These are phyloP conservation scores for Ailurus styani DNA, from an alignment of 2,113 vertebrate species.

Conservation along the genomic window DNA sequence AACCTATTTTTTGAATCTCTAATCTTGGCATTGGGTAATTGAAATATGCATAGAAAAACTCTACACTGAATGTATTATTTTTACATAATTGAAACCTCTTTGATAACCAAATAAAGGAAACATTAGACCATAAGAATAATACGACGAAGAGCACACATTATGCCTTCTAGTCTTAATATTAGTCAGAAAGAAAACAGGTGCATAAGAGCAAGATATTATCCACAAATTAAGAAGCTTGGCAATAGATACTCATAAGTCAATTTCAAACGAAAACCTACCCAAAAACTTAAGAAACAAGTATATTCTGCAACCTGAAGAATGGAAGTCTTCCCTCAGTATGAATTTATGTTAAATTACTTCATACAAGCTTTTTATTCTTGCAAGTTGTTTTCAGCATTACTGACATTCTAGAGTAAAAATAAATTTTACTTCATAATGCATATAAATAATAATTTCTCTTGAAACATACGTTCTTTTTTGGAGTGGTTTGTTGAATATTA, in stretches of 20 bases:
- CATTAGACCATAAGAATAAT: conserved; percentile 5
- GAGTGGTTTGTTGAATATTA: background rate
- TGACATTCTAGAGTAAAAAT: background rate
- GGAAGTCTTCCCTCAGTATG: background rate
- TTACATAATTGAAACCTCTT: background rate
- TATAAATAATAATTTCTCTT: background rate
- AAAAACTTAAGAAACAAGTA: background rate
- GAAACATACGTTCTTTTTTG: background rate
- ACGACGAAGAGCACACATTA: background rate
- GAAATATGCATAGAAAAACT: background rate
- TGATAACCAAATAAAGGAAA: conserved; percentile 31
- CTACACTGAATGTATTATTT: conserved; percentile 9
- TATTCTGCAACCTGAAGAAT: background rate
- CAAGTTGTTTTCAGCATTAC: background rate
- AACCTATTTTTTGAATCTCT: background rate
- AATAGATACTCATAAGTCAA: background rate
- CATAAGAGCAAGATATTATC: background rate
- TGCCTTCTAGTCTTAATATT: background rate
- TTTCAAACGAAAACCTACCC: background rate
- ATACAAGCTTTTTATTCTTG: too few species aligned
- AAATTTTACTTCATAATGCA: background rate
- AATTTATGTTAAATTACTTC: background rate
- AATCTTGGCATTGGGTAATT: background rate
- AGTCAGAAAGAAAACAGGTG: background rate
- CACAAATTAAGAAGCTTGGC: background rate